phyloP scores from a whole-genome alignment of 2,797 vertebrate species.

The Podarcis lilfordi region DNA sequence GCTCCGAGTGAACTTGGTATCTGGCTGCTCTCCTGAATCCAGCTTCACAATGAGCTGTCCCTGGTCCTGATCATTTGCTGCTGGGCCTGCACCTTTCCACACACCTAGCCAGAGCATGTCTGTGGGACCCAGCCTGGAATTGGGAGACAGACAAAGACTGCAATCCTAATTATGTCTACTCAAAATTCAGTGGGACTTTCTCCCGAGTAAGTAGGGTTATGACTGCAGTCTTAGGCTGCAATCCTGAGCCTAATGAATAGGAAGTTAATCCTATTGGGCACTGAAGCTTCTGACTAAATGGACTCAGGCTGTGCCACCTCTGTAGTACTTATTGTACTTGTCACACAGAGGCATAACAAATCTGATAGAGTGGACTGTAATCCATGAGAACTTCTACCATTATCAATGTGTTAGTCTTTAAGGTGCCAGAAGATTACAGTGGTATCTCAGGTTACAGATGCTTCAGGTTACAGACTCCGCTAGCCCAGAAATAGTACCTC shows the following conservation, averaged over 20 bases:
- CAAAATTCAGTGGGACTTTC: too few species aligned
- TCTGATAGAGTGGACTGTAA: too few species aligned
- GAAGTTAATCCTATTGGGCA: neutral
- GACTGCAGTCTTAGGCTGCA: too few species aligned
- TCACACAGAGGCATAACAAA: neutral
- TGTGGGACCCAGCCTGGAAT: neutral
- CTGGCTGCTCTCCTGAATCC: neutral
- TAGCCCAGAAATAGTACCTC: too few species aligned
- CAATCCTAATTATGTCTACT: neutral
- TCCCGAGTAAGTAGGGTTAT: too few species aligned
- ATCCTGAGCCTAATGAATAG: neutral
- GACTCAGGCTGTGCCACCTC: neutral
- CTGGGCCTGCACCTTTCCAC: neutral
- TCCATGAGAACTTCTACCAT: too few species aligned
- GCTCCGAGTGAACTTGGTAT: neutral
- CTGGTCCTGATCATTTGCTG: neutral
- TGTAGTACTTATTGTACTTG: neutral
- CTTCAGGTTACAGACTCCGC: too few species aligned
- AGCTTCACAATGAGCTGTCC: neutral
- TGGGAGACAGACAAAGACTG: neutral
- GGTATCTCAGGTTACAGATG: too few species aligned
- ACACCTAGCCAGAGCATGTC: neutral
- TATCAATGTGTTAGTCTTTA: too few species aligned
- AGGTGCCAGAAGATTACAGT: too few species aligned
- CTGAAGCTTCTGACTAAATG: neutral